Conservation (phyloP, 2,888 invertebrate genomes). For the Lutraria lutraria region DNA sequence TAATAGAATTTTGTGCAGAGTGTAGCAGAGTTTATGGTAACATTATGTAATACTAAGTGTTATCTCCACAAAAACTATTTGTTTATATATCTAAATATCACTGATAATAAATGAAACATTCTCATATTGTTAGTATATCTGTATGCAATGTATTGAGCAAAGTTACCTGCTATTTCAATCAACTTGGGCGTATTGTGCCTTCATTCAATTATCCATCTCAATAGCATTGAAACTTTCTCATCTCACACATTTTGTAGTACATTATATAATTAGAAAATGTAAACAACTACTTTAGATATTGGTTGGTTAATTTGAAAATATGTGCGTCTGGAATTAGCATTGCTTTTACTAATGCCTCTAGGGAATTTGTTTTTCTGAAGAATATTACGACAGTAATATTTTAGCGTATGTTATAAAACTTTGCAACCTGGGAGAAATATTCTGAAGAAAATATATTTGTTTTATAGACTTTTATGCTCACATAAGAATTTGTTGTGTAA, state of each 20-base stretch:
- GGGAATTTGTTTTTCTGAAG: background rate
- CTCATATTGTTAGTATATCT: background rate
- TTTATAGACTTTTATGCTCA: background rate
- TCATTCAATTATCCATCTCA: background rate
- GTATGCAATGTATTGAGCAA: background rate
- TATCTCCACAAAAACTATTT: background rate
- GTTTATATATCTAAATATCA: background rate
- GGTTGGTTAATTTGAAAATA: slow-evolving; percentile 17
- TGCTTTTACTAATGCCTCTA: background rate
- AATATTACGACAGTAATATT: background rate
- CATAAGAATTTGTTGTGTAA: background rate
- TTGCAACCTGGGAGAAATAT: background rate
- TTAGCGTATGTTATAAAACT: background rate
- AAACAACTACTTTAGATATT: slow-evolving; percentile 19
- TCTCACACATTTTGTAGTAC: background rate
- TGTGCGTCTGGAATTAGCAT: slow-evolving; percentile 5
- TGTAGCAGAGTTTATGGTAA: background rate
- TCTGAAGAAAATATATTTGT: background rate
- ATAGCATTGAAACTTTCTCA: background rate
- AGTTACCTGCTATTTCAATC: slow-evolving; percentile 7
- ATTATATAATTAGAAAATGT: slow-evolving; percentile 11
- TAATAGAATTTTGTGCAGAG: background rate
- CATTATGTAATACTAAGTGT: background rate
- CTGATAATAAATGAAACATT: background rate
- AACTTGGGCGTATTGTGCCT: background rate